phyloP scores from a whole-genome alignment of 1,140 invertebrate genomes.

The Neodiprion virginianus region DNA sequence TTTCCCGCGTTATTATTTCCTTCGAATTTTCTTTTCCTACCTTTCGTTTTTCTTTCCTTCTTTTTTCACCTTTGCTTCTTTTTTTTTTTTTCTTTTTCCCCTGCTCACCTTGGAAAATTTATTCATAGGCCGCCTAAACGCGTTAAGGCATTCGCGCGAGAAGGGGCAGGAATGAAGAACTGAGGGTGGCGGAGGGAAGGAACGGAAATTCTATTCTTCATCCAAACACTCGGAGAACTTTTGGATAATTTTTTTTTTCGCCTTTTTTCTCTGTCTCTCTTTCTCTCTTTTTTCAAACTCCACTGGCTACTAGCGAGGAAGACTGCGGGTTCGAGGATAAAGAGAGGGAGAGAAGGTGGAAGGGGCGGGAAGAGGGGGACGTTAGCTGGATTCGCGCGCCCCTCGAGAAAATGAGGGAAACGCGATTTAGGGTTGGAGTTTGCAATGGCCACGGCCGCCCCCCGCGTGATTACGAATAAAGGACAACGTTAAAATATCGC shows the following conservation, averaged over 20 bases:
- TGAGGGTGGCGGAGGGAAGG: conserved; percentile 1
- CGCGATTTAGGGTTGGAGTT: no score
- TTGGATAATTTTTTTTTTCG: neutral
- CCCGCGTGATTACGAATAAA: no score
- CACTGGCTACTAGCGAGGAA: no score
- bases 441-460: no score
- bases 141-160: conserved; percentile 52
- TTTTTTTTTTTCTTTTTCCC: conserved; percentile 27
- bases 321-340: no score
- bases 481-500: no score
- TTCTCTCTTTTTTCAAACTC: no score
- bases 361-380: no score
- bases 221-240: neutral
- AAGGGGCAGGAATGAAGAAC: conserved; percentile 9
- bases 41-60: neutral
- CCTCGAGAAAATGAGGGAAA: no score
- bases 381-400: no score
- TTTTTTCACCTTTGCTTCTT: conserved; percentile 4
- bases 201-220: conserved; percentile 6
- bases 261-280: neutral
- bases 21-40: neutral
- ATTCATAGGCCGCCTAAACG: conserved; percentile 58
- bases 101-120: conserved; percentile 49
- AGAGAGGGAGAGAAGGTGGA: no score
- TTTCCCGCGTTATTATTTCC: no score